Evolutionary conservation across 2,797 vertebrate genomes (phyloP).

Genomic region (Rachycentron canadum): DNA sequence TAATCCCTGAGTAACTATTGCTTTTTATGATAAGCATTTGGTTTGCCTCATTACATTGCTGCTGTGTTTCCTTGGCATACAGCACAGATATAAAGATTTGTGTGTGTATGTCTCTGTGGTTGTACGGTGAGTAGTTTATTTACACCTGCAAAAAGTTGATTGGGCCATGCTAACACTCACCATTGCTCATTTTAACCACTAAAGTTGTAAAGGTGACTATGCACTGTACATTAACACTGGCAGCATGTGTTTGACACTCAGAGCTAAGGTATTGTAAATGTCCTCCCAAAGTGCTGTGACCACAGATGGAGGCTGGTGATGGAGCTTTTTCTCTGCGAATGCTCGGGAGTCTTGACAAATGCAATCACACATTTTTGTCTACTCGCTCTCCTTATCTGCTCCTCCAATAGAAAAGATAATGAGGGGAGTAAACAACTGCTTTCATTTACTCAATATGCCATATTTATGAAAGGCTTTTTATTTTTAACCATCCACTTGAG

Average conservation of each 20-base stretch:
- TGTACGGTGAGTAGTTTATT: conserved; percentile 46
- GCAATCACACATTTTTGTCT: background rate
- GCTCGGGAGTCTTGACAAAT: background rate
- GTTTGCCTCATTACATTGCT: conserved; percentile 63
- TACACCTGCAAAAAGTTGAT: conserved; percentile 41
- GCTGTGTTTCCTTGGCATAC: conserved; percentile 35
- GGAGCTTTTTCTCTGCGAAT: background rate
- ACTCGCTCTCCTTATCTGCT: background rate
- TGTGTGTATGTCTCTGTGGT: conserved; percentile 11
- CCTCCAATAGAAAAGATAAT: background rate
- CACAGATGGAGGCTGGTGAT: background rate
- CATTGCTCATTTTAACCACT: conserved; percentile 22
- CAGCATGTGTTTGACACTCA: background rate
- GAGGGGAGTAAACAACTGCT: background rate
- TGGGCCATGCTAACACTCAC: conserved; percentile 7
- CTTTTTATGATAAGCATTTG: conserved; percentile 74
- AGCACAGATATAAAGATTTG: conserved; percentile 31
- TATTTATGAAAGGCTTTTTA: background rate
- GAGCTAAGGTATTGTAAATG: background rate
- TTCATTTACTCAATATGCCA: background rate
- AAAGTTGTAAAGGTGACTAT: background rate
- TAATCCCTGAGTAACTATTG: conserved; percentile 77
- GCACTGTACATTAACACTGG: background rate
- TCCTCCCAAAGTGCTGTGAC: background rate
- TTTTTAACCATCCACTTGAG: background rate